Percentiles rank a stretch among this genome's conserved stretches.
Conservation (phyloP, 2,113 vertebrate species). For the Cavia porcellus region DNA sequence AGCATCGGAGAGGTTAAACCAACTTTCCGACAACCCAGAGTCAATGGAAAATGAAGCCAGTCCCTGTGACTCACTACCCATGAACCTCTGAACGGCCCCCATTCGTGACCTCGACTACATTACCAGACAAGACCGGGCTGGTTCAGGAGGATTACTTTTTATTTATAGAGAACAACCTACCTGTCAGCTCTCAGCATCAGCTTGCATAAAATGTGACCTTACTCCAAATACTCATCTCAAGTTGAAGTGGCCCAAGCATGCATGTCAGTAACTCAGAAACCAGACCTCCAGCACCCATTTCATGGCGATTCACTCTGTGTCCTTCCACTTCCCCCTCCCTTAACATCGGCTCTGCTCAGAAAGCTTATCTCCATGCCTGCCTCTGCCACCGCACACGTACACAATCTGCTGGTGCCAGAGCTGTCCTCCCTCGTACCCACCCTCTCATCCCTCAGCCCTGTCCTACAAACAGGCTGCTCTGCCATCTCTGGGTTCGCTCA, state of each 20-base stretch:
- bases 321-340: neutral
- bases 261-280: conserved; percentile 56
- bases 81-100: conserved; percentile 10
- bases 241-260: conserved; percentile 25
- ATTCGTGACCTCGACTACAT: conserved; percentile 17
- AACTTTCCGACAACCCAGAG: neutral
- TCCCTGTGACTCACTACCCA: neutral
- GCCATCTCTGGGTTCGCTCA: neutral
- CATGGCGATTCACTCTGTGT: conserved; percentile 59
- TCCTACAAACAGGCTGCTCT: neutral
- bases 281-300: conserved; percentile 45
- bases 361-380: neutral
- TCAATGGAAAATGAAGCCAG: neutral
- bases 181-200: conserved; percentile 58
- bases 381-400: neutral
- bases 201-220: conserved; percentile 68
- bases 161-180: conserved; percentile 28
- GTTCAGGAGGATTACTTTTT: conserved; percentile 59
- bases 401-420: neutral
- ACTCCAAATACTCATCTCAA: neutral
- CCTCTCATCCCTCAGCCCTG: neutral
- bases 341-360: neutral
- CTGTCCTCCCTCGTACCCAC: neutral
- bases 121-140: conserved; percentile 24
- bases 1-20: neutral